Evolutionary conservation across 2,888 invertebrate genomes (phyloP), one percentile per base, ranked within the genome.

Genomic region (Ectemnius continuus): DNA sequence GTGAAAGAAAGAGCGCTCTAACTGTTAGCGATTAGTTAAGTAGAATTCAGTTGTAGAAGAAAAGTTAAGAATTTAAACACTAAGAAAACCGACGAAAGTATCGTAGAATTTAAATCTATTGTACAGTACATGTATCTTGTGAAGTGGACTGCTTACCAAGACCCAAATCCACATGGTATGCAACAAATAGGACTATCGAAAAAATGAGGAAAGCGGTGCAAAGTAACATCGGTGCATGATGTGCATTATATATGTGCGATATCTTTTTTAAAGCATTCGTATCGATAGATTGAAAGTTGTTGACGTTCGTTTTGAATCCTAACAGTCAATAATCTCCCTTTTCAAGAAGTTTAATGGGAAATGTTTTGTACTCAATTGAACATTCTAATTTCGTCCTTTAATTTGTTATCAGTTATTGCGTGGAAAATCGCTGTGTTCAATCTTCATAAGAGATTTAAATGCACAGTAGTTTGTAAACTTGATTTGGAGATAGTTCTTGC

Each of bases 131-230:
- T 84, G 79, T 84, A 85, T 85, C 81, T 83, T 84, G 83, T 87
- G 82, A 82, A 83, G 87, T 88, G 87, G 88, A 87, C 84, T 90
- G 91, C 91, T 91, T 91, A 91, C 90, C 91, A 91, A 91, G 84
- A 91, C 91, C 91, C 90, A 91, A 90, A 91, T 91, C 90, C 90
- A 90, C 90, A 90, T 91, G 89, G 91, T 90, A 91, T 91, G 91
- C 90, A 90, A 90, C 89, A 91, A 91, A 91, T 91, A 91, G 89
- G 90, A 90, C 90, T 91, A 91, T 90, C 89, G 90, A 88, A 88
- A 91, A 90, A 90, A 90, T 90, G 88, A 90, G 89, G 88, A 89
- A 90, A 91, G 89, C 90, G 89, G 89, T 91, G 91, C 91, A 89
- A 87, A 87, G 87, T 89, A 88, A 88, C 86, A 86, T 88, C 84